phyloP scores from a whole-genome alignment of 2,797 vertebrate species.

The Siniperca scherzeri region DNA sequence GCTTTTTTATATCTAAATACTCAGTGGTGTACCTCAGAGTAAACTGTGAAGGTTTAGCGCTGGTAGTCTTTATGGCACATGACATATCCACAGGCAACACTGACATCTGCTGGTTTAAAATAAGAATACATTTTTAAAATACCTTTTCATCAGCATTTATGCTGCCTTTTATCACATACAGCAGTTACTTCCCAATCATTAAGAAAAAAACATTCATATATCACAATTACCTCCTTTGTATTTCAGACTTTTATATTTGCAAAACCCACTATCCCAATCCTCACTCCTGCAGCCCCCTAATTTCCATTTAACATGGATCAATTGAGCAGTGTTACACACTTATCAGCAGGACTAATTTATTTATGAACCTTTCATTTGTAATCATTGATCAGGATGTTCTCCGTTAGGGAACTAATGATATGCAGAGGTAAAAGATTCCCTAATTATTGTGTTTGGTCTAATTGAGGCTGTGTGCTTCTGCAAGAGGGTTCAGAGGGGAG shows the following conservation, averaged over 20 bases:
- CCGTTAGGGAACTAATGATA: constrained; percentile 90
- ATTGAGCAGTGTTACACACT: constrained; percentile 88
- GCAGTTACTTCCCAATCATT: neutral
- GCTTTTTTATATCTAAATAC: neutral
- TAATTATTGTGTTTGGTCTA: constrained; percentile 94
- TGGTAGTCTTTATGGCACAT: neutral
- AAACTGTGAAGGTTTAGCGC: constrained; percentile 2
- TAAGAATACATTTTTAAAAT: neutral
- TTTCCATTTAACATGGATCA: constrained; percentile 85
- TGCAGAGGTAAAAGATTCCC: constrained; percentile 91
- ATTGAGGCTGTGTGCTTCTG: constrained; percentile 90
- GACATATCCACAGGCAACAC: constrained; percentile 66
- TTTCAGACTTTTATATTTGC: neutral
- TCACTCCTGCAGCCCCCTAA: constrained; percentile 18
- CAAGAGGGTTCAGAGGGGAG: constrained; percentile 89
- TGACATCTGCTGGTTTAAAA: constrained; percentile 79
- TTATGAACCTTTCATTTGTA: constrained; percentile 95
- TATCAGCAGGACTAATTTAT: constrained; percentile 93
- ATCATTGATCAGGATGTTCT: constrained; percentile 90
- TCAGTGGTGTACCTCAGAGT: neutral
- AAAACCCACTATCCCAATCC: neutral
- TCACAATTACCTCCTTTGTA: neutral
- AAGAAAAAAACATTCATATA: constrained; percentile 1
- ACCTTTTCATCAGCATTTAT: neutral
- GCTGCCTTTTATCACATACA: neutral